Percentiles rank a stretch among this genome's conserved stretches.
Evolutionary conservation across 2,888 invertebrate genomes (phyloP).

Genomic region (Tanypteryx hageni): DNA sequence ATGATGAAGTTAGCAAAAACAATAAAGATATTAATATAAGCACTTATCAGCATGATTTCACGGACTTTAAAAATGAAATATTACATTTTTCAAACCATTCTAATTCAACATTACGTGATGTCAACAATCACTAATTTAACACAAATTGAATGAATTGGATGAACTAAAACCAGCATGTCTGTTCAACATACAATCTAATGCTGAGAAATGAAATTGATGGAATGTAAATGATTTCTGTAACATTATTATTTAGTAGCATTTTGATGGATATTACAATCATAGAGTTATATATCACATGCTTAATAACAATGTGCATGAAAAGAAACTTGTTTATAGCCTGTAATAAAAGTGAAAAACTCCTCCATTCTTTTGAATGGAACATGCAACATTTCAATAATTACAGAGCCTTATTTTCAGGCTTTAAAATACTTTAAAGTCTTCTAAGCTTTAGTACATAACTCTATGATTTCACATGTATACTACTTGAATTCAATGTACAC

Average conservation of each 20-base stretch:
- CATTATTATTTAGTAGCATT: background rate
- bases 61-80: background rate
- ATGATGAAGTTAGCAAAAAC: background rate
- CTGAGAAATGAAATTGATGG: background rate
- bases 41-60: background rate
- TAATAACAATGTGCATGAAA: background rate
- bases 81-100: background rate
- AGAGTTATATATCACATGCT: background rate
- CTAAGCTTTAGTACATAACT: too few relatives aligned
- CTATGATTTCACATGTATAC: too few relatives aligned
- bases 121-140: background rate
- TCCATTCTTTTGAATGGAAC: too few relatives aligned
- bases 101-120: background rate
- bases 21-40: background rate
- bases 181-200: background rate
- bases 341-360: too few relatives aligned
- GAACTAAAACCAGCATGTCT: background rate
- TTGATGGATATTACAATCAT: background rate
- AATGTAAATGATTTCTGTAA: background rate
- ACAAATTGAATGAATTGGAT: background rate
- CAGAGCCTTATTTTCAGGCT: too few relatives aligned
- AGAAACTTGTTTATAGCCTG: background rate
- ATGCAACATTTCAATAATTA: too few relatives aligned
- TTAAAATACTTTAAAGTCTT: too few relatives aligned
- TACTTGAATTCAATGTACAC: too few relatives aligned